Evolutionary conservation across 2,797 vertebrate species (phyloP).

Genomic region (Danio jaintianensis): DNA sequence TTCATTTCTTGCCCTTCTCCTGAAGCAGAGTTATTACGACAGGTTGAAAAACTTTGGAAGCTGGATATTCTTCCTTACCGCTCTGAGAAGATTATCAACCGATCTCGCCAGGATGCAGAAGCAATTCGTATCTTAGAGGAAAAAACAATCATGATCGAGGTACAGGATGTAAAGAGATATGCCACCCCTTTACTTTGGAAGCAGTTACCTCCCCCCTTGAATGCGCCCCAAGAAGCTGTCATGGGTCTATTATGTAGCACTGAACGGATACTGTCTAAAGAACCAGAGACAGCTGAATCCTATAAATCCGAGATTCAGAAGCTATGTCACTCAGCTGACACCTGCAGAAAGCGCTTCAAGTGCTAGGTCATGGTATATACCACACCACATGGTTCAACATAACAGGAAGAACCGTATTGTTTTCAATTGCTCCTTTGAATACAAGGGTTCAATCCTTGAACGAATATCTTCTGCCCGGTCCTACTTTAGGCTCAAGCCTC

Average conservation of each 20-base stretch:
- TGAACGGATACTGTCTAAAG: no score
- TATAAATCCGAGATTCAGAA: no score
- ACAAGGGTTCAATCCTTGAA: no score
- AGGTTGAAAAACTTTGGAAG: background rate
- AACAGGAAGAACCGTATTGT: slow-evolving; percentile 7
- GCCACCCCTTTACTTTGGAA: background rate
- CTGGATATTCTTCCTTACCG: background rate
- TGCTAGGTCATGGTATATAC: background rate
- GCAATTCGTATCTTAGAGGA: background rate
- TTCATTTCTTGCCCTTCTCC: background rate
- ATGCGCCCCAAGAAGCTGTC: slow-evolving; percentile 39
- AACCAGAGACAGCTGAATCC: no score
- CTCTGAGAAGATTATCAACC: background rate
- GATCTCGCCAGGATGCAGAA: slow-evolving; percentile 11
- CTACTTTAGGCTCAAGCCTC: no score
- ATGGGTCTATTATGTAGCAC: background rate
- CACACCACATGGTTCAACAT: slow-evolving; percentile 4
- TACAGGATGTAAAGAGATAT: background rate
- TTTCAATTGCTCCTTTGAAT: no score
- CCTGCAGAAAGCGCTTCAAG: slow-evolving; percentile 54
- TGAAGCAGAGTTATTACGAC: background rate
- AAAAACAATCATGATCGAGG: slow-evolving; percentile 2
- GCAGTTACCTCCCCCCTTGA: background rate
- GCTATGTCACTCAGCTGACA: slow-evolving; percentile 56
- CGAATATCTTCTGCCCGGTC: no score